Evolutionary conservation across 2,888 invertebrate species (phyloP).

Genomic region (Scaptomyza flava): DNA sequence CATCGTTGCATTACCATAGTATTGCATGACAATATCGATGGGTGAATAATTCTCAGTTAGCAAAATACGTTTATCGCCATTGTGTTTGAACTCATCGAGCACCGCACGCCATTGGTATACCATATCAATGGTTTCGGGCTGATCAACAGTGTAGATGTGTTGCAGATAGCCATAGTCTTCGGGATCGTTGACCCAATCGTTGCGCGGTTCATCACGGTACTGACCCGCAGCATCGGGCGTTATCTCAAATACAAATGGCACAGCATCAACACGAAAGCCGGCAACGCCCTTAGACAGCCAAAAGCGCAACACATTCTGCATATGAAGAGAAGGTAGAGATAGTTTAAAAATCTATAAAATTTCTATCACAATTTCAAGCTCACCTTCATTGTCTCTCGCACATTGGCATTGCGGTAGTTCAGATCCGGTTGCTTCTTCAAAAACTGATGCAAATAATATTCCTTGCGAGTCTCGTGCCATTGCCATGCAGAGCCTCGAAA

Average conservation of each 20-base stretch:
- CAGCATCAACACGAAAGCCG: constrained; percentile 90
- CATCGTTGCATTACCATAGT: constrained; percentile 86
- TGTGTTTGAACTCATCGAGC: constrained; percentile 84
- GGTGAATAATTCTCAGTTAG: constrained; percentile 87
- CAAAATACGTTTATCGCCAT: constrained; percentile 85
- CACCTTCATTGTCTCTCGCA: constrained; percentile 84
- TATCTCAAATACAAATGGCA: constrained; percentile 84
- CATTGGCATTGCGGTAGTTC: constrained; percentile 86
- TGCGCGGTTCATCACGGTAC: constrained; percentile 85
- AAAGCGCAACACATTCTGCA: constrained; percentile 87
- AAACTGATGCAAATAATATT: constrained; percentile 89
- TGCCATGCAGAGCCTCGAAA: constrained; percentile 88
- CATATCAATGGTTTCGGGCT: constrained; percentile 86
- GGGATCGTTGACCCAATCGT: constrained; percentile 84
- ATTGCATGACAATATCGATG: constrained; percentile 85
- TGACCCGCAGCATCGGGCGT: constrained; percentile 67
- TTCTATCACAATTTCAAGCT: constrained; percentile 40
- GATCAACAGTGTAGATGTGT: constrained; percentile 87
- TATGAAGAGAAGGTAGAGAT: not conserved
- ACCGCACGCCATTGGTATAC: constrained; percentile 86
- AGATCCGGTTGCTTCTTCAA: constrained; percentile 87
- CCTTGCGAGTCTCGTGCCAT: constrained; percentile 86
- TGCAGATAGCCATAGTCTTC: constrained; percentile 86
- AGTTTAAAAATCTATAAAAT: not conserved
- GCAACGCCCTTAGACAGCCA: constrained; percentile 93